Percentiles rank a stretch among this genome's conserved stretches.
Conservation (phyloP, 1,140 invertebrate genomes). For the Elysia chlorotica region DNA sequence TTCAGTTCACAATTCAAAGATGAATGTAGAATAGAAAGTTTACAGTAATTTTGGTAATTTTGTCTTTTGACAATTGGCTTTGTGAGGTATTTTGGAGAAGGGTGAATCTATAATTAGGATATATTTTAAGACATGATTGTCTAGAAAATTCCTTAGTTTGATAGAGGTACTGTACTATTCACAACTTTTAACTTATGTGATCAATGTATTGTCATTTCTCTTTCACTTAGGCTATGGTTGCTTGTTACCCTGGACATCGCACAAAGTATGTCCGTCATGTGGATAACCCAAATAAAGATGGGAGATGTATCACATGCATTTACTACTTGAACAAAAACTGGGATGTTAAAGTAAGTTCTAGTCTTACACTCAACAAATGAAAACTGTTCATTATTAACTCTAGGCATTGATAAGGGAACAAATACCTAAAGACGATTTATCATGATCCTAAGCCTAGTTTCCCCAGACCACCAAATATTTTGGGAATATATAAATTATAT, state of each 20-base stretch:
- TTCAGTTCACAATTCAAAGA: no score
- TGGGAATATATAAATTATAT: no score
- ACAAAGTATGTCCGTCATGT: conserved; percentile 95
- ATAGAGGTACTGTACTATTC: no score
- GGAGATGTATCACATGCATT: conserved; percentile 91
- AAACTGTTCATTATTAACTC: neutral
- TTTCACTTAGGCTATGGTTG: conserved; percentile 87
- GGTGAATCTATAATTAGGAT: no score
- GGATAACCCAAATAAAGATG: conserved; percentile 96
- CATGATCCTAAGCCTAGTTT: neutral
- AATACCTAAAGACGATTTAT: neutral
- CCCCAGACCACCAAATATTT: neutral
- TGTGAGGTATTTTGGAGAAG: no score
- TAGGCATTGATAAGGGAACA: neutral
- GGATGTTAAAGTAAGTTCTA: conserved; percentile 72
- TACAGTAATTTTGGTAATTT: no score
- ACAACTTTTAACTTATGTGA: no score
- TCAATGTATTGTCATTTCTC: conserved; percentile 22
- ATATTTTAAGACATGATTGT: no score
- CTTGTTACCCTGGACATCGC: conserved; percentile 91
- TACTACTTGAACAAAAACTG: conserved; percentile 96
- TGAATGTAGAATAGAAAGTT: no score
- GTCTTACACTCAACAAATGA: neutral
- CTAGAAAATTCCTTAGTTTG: no score
- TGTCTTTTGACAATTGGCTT: no score